These are phyloP conservation scores for Ivindomyrus marchei DNA, from an alignment of 2,113 vertebrate genomes.

Conservation along the genomic window DNA sequence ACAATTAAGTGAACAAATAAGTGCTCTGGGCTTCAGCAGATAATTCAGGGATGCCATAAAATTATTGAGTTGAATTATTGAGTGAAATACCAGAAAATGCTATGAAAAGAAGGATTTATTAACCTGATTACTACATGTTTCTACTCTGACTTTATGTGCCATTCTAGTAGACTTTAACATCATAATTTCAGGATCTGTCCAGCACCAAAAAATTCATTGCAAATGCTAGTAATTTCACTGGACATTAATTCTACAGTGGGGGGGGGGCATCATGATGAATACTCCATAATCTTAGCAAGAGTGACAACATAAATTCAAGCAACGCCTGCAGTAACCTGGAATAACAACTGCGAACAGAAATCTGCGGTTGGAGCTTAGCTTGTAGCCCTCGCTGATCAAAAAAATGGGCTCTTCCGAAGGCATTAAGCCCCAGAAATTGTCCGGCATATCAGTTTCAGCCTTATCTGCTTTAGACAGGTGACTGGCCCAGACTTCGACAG, in stretches of 20 bases:
- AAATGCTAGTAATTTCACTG: slow-evolving; percentile 42
- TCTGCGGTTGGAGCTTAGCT: slow-evolving; percentile 41
- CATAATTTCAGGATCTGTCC: slow-evolving; percentile 52
- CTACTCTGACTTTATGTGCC: slow-evolving; percentile 41
- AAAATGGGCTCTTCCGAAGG: slow-evolving; percentile 1
- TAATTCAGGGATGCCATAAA: not conserved
- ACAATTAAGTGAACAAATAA: not conserved
- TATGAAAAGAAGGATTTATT: slow-evolving; percentile 35
- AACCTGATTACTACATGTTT: slow-evolving; percentile 40
- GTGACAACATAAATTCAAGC: slow-evolving; percentile 31
- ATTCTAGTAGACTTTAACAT: slow-evolving; percentile 35
- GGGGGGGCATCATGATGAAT: slow-evolving; percentile 45
- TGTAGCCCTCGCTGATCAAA: not conserved
- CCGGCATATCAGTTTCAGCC: slow-evolving; percentile 27
- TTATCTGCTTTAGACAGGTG: slow-evolving; percentile 27
- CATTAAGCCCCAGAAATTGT: not conserved
- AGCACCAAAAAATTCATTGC: slow-evolving; percentile 42
- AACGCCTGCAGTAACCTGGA: slow-evolving; percentile 41
- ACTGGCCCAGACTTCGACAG: slow-evolving; percentile 31
- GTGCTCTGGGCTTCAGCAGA: not conserved
- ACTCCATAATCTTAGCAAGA: slow-evolving; percentile 41
- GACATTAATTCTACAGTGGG: slow-evolving; percentile 43
- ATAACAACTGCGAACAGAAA: slow-evolving; percentile 46
- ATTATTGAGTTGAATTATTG: not conserved
- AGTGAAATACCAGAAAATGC: slow-evolving; percentile 24